Evolutionary conservation across 2,113 vertebrate genomes (phyloP).

Genomic region (Sisor rabdophorus): DNA sequence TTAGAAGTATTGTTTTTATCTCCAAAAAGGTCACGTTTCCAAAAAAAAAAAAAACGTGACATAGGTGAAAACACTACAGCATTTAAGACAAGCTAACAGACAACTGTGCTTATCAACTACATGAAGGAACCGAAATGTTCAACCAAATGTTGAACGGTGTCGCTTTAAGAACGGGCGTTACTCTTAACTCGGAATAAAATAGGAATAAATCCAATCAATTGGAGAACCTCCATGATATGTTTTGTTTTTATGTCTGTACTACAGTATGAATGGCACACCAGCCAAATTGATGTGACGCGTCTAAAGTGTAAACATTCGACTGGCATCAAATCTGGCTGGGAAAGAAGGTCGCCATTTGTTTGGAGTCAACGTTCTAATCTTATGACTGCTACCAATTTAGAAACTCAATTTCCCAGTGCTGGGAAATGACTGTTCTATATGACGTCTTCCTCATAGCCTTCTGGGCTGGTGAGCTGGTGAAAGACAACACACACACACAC

Average conservation of each 20-base stretch:
- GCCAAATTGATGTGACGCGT: background rate
- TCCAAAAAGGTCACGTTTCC: too few species aligned
- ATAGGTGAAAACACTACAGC: too few species aligned
- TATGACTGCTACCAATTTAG: constrained; percentile 33
- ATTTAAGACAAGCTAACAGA: too few species aligned
- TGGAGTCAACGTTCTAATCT: constrained; percentile 24
- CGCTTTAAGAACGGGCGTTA: too few species aligned
- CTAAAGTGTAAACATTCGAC: background rate
- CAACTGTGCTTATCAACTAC: too few species aligned
- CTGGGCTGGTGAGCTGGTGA: constrained; percentile 16
- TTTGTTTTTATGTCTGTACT: background rate
- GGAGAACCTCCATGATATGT: background rate
- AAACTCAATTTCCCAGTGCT: constrained; percentile 44
- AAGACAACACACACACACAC: constrained; percentile 25
- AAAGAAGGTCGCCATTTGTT: constrained; percentile 15
- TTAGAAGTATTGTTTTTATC: too few species aligned
- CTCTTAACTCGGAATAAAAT: too few species aligned
- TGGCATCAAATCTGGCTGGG: background rate
- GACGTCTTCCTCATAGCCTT: constrained; percentile 30
- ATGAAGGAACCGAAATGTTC: too few species aligned
- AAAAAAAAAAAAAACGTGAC: too few species aligned
- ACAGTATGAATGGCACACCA: too few species aligned
- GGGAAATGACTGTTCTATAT: constrained; percentile 40
- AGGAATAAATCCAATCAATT: background rate
- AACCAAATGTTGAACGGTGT: too few species aligned